These are phyloP conservation scores for Trissolcus japonicus DNA, from an alignment of 2,888 invertebrate genomes.

Conservation along the genomic window DNA sequence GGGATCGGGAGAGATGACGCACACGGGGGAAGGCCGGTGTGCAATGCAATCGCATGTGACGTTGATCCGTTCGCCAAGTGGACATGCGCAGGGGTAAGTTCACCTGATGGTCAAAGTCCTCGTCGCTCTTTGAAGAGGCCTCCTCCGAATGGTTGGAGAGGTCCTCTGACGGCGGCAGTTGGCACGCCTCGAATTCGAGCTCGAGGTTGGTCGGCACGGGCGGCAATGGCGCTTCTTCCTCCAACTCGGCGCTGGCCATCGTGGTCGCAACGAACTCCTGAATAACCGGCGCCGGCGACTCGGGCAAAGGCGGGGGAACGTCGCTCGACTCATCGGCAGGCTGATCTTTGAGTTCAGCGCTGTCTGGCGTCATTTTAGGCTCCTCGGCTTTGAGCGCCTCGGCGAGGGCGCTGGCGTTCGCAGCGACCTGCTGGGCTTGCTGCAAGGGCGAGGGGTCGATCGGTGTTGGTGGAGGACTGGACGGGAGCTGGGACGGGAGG, in stretches of 20 bases:
- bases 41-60: constrained; percentile 12
- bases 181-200: constrained; percentile 46
- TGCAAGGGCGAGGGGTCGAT: constrained; percentile 74
- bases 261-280: constrained; percentile 53
- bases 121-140: constrained; percentile 58
- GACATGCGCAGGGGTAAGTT: constrained; percentile 24
- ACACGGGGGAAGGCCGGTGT: not conserved
- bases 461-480: constrained; percentile 74
- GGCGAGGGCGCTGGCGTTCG: constrained; percentile 70
- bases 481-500: constrained; percentile 71
- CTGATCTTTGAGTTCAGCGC: not conserved
- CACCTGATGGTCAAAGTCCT: constrained; percentile 63
- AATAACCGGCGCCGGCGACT: constrained; percentile 57
- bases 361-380: not conserved
- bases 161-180: constrained; percentile 58
- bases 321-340: constrained; percentile 30
- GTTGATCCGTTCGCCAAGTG: constrained; percentile 21
- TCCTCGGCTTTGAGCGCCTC: constrained; percentile 68
- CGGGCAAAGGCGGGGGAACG: constrained; percentile 65
- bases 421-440: constrained; percentile 71
- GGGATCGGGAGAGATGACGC: not conserved
- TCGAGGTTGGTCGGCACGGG: constrained; percentile 32
- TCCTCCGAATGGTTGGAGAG: constrained; percentile 36
- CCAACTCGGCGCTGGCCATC: constrained; percentile 15
- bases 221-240: constrained; percentile 41